A percentile compares a stretch with the other conserved stretches of the same genome.
Evolutionary conservation across 2,797 vertebrate genomes (phyloP).

Genomic region (Brachymystax lenok): DNA sequence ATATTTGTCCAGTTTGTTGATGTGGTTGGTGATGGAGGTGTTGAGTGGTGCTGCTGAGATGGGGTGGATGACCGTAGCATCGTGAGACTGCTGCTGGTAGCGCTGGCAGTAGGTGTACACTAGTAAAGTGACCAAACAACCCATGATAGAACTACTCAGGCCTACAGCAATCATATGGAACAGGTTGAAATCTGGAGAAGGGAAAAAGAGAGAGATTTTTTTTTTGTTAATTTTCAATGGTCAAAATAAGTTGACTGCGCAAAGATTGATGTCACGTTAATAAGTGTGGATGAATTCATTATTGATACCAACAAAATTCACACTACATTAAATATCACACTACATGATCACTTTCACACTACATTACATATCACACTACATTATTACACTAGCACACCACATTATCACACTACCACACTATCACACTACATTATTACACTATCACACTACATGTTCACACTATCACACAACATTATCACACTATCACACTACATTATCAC

Average conservation of each 20-base stretch:
- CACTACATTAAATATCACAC: background rate
- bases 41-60: constrained; percentile 93
- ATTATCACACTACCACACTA: too few relatives aligned
- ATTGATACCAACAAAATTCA: too few relatives aligned
- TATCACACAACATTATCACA: too few relatives aligned
- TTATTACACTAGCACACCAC: background rate
- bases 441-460: too few relatives aligned
- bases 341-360: background rate
- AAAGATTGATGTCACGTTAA: too few relatives aligned
- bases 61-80: constrained; percentile 95
- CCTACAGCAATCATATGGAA: constrained; percentile 98
- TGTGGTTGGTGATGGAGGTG: constrained; percentile 98
- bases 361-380: background rate
- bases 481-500: too few relatives aligned
- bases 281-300: too few relatives aligned
- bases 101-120: constrained; percentile 96
- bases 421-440: too few relatives aligned
- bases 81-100: constrained; percentile 94
- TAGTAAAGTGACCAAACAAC: constrained; percentile 92
- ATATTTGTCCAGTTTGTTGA: constrained; percentile 98
- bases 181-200: constrained; percentile 89
- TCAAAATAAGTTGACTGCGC: too few relatives aligned
- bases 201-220: background rate
- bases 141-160: constrained; percentile 93
- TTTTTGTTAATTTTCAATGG: too few relatives aligned